phyloP scores from a whole-genome alignment of 2,113 vertebrate species.

The Thunnus thynnus region DNA sequence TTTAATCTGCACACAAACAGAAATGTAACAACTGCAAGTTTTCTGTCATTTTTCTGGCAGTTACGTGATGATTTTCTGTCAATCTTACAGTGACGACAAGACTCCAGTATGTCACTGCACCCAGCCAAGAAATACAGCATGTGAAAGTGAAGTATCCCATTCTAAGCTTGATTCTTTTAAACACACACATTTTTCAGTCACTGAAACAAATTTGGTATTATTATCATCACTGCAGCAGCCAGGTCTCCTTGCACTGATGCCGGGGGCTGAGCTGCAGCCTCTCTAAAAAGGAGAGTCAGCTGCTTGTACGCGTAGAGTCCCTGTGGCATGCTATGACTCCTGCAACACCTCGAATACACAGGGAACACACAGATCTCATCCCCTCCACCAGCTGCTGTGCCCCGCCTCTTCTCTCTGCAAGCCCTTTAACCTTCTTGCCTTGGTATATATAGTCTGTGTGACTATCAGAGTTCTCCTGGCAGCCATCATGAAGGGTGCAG shows the following conservation, averaged over 20 bases:
- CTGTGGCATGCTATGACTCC: slow-evolving; percentile 64
- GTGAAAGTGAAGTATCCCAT: not conserved
- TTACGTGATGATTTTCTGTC: too few species aligned
- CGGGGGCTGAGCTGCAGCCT: slow-evolving; percentile 27
- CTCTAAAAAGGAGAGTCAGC: slow-evolving; percentile 76
- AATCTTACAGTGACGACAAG: too few species aligned
- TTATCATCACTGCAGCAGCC: not conserved
- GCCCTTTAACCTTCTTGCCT: slow-evolving; percentile 84
- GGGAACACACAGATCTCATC: slow-evolving; percentile 37
- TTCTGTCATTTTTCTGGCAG: too few species aligned
- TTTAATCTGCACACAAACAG: too few species aligned
- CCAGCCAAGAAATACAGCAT: too few species aligned
- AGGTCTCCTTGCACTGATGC: slow-evolving; percentile 30
- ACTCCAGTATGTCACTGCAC: not conserved
- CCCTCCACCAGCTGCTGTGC: slow-evolving; percentile 65
- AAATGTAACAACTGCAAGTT: too few species aligned
- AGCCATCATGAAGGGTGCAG: slow-evolving; percentile 87
- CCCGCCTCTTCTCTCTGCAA: slow-evolving; percentile 61
- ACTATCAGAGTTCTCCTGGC: slow-evolving; percentile 85
- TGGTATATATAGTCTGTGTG: slow-evolving; percentile 84
- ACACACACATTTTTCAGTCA: not conserved
- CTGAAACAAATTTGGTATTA: not conserved
- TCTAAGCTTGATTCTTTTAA: not conserved
- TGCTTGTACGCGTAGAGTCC: slow-evolving; percentile 55
- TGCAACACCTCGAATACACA: slow-evolving; percentile 48